Percentiles rank a stretch among this genome's conserved stretches.
Evolutionary conservation across 1,140 invertebrate genomes (phyloP).

Genomic region (Drosophila bipectinata): DNA sequence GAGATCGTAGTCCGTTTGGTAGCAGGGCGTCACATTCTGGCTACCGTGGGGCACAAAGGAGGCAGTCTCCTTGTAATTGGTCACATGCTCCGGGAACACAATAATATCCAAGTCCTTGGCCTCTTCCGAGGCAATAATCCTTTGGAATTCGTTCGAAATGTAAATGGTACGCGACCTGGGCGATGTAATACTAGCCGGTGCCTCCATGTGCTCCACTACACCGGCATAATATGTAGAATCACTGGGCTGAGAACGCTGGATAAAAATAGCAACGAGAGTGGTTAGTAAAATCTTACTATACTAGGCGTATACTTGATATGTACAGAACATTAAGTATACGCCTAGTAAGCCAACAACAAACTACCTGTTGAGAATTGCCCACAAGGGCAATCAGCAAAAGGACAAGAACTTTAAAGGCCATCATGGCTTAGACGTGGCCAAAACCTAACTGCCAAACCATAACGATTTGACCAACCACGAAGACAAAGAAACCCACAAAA

Average conservation of each 20-base stretch:
- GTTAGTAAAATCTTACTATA: not conserved
- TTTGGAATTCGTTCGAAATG: constrained; percentile 22
- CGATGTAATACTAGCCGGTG: constrained; percentile 6
- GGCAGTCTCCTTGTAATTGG: constrained; percentile 61
- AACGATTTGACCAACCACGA: constrained; percentile 5
- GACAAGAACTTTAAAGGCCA: not conserved
- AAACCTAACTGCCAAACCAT: constrained; percentile 19
- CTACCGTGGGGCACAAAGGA: constrained; percentile 64
- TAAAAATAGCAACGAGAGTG: too few relatives aligned
- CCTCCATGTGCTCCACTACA: constrained; percentile 84
- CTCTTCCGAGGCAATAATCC: constrained; percentile 43
- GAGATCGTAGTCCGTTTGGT: constrained; percentile 62
- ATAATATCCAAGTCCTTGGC: constrained; percentile 87
- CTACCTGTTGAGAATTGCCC: constrained; percentile 18
- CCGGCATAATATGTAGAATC: constrained; percentile 85
- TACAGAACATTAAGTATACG: not conserved
- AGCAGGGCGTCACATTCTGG: constrained; percentile 60
- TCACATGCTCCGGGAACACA: constrained; percentile 90
- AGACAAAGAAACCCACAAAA: not conserved
- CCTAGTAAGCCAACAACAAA: not conserved
- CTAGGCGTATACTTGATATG: not conserved
- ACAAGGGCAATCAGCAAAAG: not conserved
- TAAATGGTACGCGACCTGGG: not conserved
- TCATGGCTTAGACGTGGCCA: constrained; percentile 2
- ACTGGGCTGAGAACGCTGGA: constrained; percentile 83